A percentile compares a stretch with the other conserved stretches of the same genome.
These are phyloP conservation scores for Ophioderma brevispina DNA, from an alignment of 35 echinoderm and acorn worm species.

Conservation along the genomic window DNA sequence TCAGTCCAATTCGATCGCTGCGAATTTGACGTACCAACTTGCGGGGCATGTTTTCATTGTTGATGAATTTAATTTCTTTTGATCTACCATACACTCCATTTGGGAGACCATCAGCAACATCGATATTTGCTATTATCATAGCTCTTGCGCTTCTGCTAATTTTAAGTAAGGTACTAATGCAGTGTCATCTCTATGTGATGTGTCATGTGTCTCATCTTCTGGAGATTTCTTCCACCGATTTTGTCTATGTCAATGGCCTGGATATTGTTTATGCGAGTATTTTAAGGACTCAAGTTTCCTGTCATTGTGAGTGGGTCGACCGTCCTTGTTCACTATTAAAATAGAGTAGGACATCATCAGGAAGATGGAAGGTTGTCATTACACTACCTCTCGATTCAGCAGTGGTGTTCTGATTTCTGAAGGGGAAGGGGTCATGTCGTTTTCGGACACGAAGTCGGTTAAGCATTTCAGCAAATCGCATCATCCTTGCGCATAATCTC, in stretches of 20 bases:
- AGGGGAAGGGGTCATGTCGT: not conserved
- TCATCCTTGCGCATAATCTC: constrained; percentile 80
- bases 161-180: not conserved
- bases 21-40: constrained; percentile 45
- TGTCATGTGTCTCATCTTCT: not conserved
- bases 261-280: not conserved
- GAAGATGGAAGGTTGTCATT: not conserved
- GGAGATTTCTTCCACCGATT: not conserved
- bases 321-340: not conserved
- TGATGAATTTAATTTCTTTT: constrained; percentile 7
- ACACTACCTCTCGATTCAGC: not conserved
- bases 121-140: constrained; percentile 74
- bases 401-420: not conserved
- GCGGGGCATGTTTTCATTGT: constrained; percentile 13
- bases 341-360: not conserved
- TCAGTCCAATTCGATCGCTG: constrained; percentile 34
- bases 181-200: not conserved
- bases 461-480: constrained; percentile 6
- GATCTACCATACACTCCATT: constrained; percentile 65
- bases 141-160: constrained; percentile 52
- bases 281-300: not conserved
- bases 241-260: not conserved
- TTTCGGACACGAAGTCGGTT: constrained; percentile 7
- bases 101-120: constrained; percentile 75
- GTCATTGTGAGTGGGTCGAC: not conserved